A percentile compares a stretch with the other conserved stretches of the same genome.
These are phyloP conservation scores for Drosophila planitibia DNA, from an alignment of 2,888 invertebrate species.

Conservation along the genomic window DNA sequence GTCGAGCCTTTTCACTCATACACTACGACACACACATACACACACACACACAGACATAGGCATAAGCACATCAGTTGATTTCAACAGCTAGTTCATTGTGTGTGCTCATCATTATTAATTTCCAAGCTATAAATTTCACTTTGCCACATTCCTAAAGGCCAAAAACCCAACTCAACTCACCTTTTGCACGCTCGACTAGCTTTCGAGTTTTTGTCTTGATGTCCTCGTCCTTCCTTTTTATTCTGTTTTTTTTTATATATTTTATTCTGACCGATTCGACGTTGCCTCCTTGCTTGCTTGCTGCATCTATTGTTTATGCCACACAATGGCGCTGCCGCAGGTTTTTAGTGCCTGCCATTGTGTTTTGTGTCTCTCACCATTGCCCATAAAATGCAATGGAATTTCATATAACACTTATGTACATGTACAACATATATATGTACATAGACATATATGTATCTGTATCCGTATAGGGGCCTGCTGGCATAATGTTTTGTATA, in stretches of 20 bases:
- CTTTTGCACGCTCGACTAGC: slow-evolving; percentile 72
- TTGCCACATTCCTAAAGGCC: slow-evolving; percentile 76
- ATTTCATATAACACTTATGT: slow-evolving; percentile 67
- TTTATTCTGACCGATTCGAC: slow-evolving; percentile 64
- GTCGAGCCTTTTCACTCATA: slow-evolving; percentile 27
- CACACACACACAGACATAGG: slow-evolving; percentile 11
- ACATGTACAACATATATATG: slow-evolving; percentile 25
- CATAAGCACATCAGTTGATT: slow-evolving; percentile 52
- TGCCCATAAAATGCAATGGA: slow-evolving; percentile 78
- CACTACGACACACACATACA: slow-evolving; percentile 4
- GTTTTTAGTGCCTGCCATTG: slow-evolving; percentile 74
- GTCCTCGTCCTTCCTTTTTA: slow-evolving; percentile 2
- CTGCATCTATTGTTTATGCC: slow-evolving; percentile 77
- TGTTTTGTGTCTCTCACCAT: slow-evolving; percentile 24
- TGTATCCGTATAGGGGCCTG: slow-evolving; percentile 49
- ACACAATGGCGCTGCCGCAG: slow-evolving; percentile 74
- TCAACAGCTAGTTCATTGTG: slow-evolving; percentile 70
- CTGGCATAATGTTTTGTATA: slow-evolving; percentile 65
- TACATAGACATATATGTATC: slow-evolving; percentile 21
- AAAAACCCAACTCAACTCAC: slow-evolving; percentile 55
- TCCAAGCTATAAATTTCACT: slow-evolving; percentile 79
- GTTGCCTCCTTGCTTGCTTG: slow-evolving; percentile 39
- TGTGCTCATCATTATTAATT: slow-evolving; percentile 76
- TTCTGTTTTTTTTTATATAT: slow-evolving; percentile 39
- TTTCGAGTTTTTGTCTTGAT: slow-evolving; percentile 39